phyloP scores from a whole-genome alignment of 2,113 vertebrate species.

The Gorsachius goisagi region DNA sequence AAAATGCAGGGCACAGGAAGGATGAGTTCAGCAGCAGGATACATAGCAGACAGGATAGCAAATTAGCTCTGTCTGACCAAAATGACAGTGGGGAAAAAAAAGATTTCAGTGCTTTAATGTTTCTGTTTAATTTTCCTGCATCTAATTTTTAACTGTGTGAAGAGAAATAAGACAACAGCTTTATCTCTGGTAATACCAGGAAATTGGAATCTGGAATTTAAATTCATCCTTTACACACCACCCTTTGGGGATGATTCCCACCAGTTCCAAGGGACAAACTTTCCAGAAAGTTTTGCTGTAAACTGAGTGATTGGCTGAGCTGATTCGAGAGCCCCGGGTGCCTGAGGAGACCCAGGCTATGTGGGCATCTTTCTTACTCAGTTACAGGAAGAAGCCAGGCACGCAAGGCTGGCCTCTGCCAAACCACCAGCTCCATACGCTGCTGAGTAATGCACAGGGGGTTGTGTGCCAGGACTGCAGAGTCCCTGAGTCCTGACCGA shows the following conservation, averaged over 20 bases:
- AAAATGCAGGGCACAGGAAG: neutral
- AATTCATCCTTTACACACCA: neutral
- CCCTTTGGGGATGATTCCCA: neutral
- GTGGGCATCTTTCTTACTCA: neutral
- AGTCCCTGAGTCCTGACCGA: neutral
- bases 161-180: neutral
- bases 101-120: neutral
- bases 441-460: slow-evolving; percentile 35
- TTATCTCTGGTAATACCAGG: neutral
- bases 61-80: neutral
- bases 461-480: slow-evolving; percentile 43
- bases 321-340: neutral
- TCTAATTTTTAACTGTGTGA: neutral
- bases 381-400: neutral
- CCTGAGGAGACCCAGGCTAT: neutral
- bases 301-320: neutral
- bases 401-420: neutral
- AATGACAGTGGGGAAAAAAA: neutral
- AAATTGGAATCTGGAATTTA: neutral
- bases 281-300: neutral
- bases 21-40: neutral
- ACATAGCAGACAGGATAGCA: neutral
- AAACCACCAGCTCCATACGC: neutral
- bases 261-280: neutral
- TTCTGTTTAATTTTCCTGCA: neutral